Conservation (phyloP, 2,888 invertebrate species). For the Drosophila phalerata region DNA sequence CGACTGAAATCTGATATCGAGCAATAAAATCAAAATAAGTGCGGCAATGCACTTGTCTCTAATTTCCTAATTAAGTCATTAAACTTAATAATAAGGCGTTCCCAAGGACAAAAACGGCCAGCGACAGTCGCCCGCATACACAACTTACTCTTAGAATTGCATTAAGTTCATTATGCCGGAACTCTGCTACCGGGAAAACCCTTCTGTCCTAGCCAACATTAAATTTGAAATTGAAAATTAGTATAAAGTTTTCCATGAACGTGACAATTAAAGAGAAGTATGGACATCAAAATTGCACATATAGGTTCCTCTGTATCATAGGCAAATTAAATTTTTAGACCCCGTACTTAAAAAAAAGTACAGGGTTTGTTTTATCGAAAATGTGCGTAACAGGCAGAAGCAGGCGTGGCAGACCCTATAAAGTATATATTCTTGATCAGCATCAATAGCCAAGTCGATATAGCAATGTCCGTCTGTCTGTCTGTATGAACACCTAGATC, state of each 20-base stretch:
- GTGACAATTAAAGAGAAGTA: not conserved
- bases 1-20: conserved; percentile 47
- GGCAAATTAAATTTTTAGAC: no score
- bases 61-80: conserved; percentile 79
- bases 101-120: conserved; percentile 24
- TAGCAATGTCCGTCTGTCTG: no score
- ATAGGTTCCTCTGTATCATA: no score
- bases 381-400: no score
- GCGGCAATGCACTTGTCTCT: conserved; percentile 56
- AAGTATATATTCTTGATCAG: no score
- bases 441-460: no score
- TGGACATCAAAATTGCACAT: no score
- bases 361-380: no score
- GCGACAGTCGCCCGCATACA: not conserved
- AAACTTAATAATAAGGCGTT: conserved; percentile 60
- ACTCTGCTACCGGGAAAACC: conserved; percentile 14
- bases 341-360: no score
- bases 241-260: not conserved
- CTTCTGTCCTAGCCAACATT: not conserved
- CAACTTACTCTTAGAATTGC: not conserved
- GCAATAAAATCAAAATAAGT: conserved; percentile 52
- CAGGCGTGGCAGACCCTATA: no score
- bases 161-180: conserved; percentile 21
- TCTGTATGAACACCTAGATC: no score
- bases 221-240: not conserved